phyloP scores from a whole-genome alignment of 2,888 invertebrate genomes.

The Pemphredon lugubris region DNA sequence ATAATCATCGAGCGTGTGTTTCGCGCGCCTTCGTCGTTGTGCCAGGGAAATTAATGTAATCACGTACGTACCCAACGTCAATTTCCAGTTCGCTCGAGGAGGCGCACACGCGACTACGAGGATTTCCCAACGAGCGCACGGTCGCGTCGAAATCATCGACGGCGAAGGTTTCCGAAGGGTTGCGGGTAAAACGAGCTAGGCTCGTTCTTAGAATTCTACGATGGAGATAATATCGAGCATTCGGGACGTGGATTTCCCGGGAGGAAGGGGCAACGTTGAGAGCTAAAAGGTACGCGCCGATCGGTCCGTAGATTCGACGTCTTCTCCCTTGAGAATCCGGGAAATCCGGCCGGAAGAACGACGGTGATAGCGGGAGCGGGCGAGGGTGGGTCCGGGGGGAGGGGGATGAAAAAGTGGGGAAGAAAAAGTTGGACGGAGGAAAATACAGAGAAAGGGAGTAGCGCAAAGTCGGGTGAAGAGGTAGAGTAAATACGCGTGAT shows the following conservation, averaged over 20 bases:
- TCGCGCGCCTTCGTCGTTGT: too few species aligned
- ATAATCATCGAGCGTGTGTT: too few species aligned
- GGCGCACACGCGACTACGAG: too few species aligned
- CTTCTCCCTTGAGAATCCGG: slow-evolving; percentile 53
- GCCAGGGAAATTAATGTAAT: too few species aligned
- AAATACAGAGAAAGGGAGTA: slow-evolving; percentile 4
- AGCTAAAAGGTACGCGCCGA: slow-evolving; percentile 68
- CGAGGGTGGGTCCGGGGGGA: slow-evolving; percentile 18
- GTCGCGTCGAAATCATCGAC: neutral
- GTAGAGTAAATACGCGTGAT: slow-evolving; percentile 22
- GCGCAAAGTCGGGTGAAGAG: neutral
- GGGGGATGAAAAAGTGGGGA: slow-evolving; percentile 1
- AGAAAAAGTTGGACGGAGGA: slow-evolving; percentile 5
- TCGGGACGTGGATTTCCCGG: slow-evolving; percentile 68
- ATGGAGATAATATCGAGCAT: slow-evolving; percentile 65
- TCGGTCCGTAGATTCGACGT: slow-evolving; percentile 66
- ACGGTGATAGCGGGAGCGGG: slow-evolving; percentile 16
- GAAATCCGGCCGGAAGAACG: slow-evolving; percentile 50
- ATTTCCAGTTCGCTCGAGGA: too few species aligned
- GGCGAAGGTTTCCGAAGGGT: slow-evolving; percentile 13
- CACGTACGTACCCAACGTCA: too few species aligned
- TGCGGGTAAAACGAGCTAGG: slow-evolving; percentile 36
- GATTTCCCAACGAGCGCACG: neutral
- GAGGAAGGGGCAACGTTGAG: slow-evolving; percentile 60
- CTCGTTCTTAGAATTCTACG: slow-evolving; percentile 54